These are phyloP conservation scores for Gambusia holbrooki DNA, from an alignment of 2,113 vertebrate species.

Conservation along the genomic window DNA sequence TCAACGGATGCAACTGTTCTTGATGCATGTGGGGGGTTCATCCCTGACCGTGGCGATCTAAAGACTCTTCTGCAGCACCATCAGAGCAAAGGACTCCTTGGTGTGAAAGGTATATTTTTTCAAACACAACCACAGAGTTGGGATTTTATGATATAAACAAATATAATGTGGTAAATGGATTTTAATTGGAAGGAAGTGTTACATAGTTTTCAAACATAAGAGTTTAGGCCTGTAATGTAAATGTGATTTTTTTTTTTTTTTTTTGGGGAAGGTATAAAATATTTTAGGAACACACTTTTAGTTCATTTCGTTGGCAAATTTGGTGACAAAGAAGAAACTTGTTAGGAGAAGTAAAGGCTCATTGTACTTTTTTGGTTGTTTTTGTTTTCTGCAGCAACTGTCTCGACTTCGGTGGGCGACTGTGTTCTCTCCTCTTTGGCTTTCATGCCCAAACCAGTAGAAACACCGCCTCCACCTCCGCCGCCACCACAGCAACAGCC, in stretches of 20 bases:
- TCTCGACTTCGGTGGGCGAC: conserved; percentile 74
- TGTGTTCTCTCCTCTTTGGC: conserved; percentile 73
- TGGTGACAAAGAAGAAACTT: background rate
- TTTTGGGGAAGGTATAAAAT: too few species aligned
- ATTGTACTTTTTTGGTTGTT: too few species aligned
- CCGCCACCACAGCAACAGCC: conserved; percentile 28
- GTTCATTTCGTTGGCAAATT: background rate
- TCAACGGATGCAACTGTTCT: conserved; percentile 63
- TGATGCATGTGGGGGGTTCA: conserved; percentile 74
- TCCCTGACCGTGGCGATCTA: conserved; percentile 70
- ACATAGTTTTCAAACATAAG: too few species aligned
- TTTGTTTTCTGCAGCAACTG: conserved; percentile 56
- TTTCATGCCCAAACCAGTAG: conserved; percentile 56
- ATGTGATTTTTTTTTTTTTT: too few species aligned
- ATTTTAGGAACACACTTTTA: background rate
- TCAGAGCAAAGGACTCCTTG: conserved; percentile 66
- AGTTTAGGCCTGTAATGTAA: too few species aligned
- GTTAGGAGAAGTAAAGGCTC: background rate
- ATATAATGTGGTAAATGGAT: background rate
- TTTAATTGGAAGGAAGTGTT: too few species aligned
- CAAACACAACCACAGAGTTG: background rate
- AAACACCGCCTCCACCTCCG: conserved; percentile 8
- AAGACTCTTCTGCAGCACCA: conserved; percentile 74
- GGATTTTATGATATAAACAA: background rate
- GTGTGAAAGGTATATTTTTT: conserved; percentile 64